These are phyloP conservation scores for Lucifuga dentata DNA, from an alignment of 2,113 vertebrate genomes.

Conservation along the genomic window DNA sequence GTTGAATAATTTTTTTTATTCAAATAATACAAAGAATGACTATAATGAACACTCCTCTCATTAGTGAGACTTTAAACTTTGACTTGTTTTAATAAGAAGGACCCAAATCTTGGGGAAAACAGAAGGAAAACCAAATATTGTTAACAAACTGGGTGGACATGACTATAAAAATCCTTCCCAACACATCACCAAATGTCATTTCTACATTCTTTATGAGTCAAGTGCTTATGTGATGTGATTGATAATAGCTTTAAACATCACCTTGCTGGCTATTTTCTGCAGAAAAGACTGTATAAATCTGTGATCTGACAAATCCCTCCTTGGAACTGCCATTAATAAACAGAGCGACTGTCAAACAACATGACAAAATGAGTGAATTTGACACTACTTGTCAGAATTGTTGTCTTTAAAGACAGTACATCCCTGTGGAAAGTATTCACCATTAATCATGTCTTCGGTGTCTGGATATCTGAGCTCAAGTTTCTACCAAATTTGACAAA, in stretches of 20 bases:
- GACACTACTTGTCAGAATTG: slow-evolving; percentile 1
- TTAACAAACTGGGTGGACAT: not conserved
- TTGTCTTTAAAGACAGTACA: not conserved
- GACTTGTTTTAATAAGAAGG: no score
- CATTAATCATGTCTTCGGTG: not conserved
- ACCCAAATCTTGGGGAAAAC: no score
- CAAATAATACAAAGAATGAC: no score
- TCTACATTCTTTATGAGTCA: slow-evolving; percentile 7
- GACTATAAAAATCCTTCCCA: slow-evolving; percentile 1
- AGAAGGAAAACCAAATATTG: not conserved
- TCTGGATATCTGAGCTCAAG: not conserved
- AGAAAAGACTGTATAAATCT: slow-evolving; percentile 15
- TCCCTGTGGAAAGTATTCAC: not conserved
- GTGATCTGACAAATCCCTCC: slow-evolving; percentile 22
- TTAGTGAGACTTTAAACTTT: no score
- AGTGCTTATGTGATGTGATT: slow-evolving; percentile 4
- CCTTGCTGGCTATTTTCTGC: slow-evolving; percentile 30
- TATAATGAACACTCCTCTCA: no score
- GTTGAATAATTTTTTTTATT: no score
- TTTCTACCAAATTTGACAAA: not conserved
- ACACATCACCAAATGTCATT: not conserved
- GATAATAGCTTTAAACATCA: not conserved
- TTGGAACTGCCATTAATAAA: slow-evolving; percentile 29
- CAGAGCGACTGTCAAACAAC: slow-evolving; percentile 23
- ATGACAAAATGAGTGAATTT: not conserved